Evolutionary conservation across 2,113 vertebrate species (phyloP).

Genomic region (Phalacrocorax aristotelis): DNA sequence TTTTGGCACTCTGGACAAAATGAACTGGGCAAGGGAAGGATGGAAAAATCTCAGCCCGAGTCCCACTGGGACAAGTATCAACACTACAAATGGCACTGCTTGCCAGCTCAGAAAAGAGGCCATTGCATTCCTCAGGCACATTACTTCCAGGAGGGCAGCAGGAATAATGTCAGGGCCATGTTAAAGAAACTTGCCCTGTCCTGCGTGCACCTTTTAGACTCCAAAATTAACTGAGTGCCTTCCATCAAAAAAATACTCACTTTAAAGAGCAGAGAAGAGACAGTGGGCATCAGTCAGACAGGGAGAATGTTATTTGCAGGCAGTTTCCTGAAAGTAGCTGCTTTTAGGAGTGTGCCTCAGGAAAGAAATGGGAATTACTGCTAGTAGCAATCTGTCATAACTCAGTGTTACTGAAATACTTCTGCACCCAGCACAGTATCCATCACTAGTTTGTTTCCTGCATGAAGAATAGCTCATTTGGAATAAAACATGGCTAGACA

Average conservation of each 20-base stretch:
- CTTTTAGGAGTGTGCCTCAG: not conserved
- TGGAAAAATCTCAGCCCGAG: conserved; percentile 44
- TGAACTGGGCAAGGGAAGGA: conserved; percentile 24
- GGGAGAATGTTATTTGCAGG: not conserved
- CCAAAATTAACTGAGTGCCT: not conserved
- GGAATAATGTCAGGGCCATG: not conserved
- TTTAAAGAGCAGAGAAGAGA: not conserved
- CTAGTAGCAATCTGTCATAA: not conserved
- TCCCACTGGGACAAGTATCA: conserved; percentile 47
- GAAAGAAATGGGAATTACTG: not conserved
- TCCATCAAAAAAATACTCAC: not conserved
- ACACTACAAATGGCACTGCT: conserved; percentile 1
- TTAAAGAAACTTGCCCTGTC: not conserved
- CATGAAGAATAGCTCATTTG: not conserved
- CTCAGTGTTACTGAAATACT: not conserved
- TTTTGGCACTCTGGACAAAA: conserved; percentile 31
- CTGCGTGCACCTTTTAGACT: not conserved
- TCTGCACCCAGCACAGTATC: not conserved
- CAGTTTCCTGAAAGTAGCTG: not conserved
- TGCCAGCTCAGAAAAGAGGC: conserved; percentile 35
- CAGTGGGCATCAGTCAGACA: not conserved
- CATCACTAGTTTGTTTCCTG: not conserved
- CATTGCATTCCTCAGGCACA: not conserved
- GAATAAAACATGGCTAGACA: not conserved
- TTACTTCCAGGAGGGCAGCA: not conserved